Conservation (phyloP, 2,888 invertebrate genomes). For the Pimpla rufipes region DNA sequence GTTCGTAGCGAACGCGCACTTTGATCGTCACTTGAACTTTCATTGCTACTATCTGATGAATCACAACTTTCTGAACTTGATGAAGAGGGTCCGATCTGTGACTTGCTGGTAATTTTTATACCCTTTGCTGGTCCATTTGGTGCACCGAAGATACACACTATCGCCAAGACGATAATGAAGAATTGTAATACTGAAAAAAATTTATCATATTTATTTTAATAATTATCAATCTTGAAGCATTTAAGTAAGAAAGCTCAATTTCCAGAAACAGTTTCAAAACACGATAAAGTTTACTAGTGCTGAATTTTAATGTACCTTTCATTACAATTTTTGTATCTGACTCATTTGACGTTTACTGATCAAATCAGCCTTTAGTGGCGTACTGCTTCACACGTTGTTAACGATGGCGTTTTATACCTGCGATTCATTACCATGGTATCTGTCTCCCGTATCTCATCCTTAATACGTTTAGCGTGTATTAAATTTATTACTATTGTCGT, state of each 20-base stretch:
- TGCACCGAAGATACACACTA: conserved; percentile 49
- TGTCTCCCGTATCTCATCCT: conserved; percentile 29
- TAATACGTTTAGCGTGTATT: conserved; percentile 24
- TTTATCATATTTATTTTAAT: neutral
- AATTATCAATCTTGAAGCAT: neutral
- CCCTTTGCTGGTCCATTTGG: conserved; percentile 6
- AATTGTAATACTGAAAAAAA: conserved; percentile 57
- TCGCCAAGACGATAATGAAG: conserved; percentile 48
- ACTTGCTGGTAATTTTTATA: neutral
- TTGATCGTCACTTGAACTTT: neutral
- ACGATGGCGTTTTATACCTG: conserved; percentile 47
- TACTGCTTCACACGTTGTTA: conserved; percentile 29
- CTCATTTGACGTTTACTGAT: neutral
- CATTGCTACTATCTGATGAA: neutral
- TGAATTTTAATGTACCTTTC: conserved; percentile 38
- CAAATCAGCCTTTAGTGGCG: conserved; percentile 11
- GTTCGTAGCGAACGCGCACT: too few relatives aligned
- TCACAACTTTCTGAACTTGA: neutral
- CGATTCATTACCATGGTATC: conserved; percentile 16
- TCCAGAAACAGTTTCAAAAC: neutral
- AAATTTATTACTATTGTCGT: conserved; percentile 68
- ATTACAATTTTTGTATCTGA: conserved; percentile 25
- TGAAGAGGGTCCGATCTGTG: neutral
- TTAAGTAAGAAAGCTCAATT: neutral
- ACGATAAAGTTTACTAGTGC: neutral